Conservation (phyloP, 2,797 vertebrate genomes). For the Leuciscus waleckii region DNA sequence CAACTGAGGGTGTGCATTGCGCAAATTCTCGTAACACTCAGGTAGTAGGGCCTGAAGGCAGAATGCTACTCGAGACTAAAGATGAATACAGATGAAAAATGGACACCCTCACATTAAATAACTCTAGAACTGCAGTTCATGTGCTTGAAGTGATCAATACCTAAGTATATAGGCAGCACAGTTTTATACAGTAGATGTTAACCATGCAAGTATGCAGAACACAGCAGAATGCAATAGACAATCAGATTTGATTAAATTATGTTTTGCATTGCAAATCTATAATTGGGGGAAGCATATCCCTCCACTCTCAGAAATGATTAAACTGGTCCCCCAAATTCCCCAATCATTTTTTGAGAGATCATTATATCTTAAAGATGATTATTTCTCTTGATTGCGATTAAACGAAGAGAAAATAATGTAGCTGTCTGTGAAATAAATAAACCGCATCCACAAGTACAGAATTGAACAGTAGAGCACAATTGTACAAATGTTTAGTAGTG, state of each 20-base stretch:
- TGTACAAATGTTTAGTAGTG: neutral
- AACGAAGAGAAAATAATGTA: neutral
- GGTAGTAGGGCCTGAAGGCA: constrained; percentile 16
- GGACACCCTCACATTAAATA: constrained; percentile 19
- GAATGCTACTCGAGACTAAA: constrained; percentile 23
- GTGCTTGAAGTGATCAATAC: constrained; percentile 12
- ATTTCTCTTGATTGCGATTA: neutral
- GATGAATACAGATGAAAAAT: constrained; percentile 34
- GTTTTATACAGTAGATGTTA: neutral
- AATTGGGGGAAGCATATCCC: neutral
- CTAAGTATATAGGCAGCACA: neutral
- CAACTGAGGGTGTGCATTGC: neutral
- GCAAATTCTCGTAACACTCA: neutral
- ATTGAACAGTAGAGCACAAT: neutral
- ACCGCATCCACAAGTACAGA: neutral
- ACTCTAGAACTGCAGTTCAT: constrained; percentile 8
- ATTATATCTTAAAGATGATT: neutral
- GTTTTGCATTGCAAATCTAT: neutral
- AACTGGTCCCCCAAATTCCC: neutral
- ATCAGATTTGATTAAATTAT: neutral
- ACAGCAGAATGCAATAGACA: constrained; percentile 1
- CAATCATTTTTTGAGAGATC: neutral
- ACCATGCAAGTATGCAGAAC: neutral
- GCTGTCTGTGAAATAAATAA: neutral
- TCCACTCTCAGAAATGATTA: neutral